phyloP scores from a whole-genome alignment of 2,113 vertebrate species.

The Lophochroa leadbeateri region DNA sequence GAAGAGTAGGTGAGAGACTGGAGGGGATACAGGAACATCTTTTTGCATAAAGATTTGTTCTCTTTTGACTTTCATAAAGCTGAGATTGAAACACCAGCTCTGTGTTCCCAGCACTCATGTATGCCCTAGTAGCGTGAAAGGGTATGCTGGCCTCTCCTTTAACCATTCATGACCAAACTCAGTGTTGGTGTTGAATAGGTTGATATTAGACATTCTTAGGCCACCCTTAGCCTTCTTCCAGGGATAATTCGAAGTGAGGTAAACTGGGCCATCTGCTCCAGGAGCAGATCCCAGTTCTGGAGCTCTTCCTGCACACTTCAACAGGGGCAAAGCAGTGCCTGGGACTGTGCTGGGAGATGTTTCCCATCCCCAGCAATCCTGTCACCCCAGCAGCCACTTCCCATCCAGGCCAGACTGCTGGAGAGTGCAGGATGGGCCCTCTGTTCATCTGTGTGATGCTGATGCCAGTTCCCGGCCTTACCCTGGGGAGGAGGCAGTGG shows the following conservation, averaged over 20 bases:
- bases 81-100: neutral
- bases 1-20: constrained; percentile 57
- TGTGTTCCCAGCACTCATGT: neutral
- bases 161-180: neutral
- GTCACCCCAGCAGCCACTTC: fast-evolving
- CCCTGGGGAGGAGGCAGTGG: neutral
- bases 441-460: neutral
- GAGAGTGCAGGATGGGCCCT: neutral
- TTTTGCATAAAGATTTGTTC: constrained; percentile 18
- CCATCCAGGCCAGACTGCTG: fast-evolving
- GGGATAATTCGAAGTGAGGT: neutral
- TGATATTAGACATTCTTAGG: neutral
- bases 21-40: neutral
- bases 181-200: neutral
- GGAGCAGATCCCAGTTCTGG: neutral
- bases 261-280: neutral
- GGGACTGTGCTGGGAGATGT: fast-evolving
- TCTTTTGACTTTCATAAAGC: constrained; percentile 1
- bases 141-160: neutral
- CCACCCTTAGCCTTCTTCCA: neutral
- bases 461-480: neutral
- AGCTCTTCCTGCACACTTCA: neutral
- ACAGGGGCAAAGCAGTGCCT: neutral
- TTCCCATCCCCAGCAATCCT: neutral
- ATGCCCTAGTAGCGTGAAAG: neutral